Conservation (phyloP, 2,797 vertebrate species). For the Crocidura indochinensis region DNA sequence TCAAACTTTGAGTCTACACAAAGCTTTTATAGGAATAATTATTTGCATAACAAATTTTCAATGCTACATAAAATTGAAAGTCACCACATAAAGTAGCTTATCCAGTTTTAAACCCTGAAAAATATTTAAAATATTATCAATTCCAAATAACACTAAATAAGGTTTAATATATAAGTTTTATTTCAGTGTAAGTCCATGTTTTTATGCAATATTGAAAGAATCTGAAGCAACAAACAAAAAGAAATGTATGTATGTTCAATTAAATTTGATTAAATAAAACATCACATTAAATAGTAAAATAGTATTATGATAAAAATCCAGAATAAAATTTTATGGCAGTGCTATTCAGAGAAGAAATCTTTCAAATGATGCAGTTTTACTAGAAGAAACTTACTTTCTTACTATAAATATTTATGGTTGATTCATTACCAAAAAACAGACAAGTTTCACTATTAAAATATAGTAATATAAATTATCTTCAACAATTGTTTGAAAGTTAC, state of each 20-base stretch:
- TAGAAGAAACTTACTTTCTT: constrained; percentile 50
- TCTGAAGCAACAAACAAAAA: constrained; percentile 32
- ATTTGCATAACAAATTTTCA: constrained; percentile 23
- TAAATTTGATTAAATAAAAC: constrained; percentile 28
- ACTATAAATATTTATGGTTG: neutral
- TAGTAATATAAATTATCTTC: neutral
- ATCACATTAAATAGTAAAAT: constrained; percentile 23
- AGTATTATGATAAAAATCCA: constrained; percentile 41
- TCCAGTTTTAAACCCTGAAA: constrained; percentile 44
- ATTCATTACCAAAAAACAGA: neutral
- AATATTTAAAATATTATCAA: constrained; percentile 14
- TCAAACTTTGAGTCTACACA: neutral
- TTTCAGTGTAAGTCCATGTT: constrained; percentile 45
- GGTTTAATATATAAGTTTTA: constrained; percentile 20
- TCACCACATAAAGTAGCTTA: constrained; percentile 57
- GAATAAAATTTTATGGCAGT: constrained; percentile 2
- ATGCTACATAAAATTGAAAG: constrained; percentile 53
- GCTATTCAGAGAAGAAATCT: constrained; percentile 9
- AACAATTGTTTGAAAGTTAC: constrained; percentile 54
- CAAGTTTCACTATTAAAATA: constrained; percentile 20
- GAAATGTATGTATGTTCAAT: neutral
- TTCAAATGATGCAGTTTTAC: constrained; percentile 3
- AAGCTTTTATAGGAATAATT: neutral
- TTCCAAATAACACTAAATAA: constrained; percentile 60
- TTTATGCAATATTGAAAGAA: constrained; percentile 20